Evolutionary conservation across 2,888 invertebrate genomes (phyloP).

Genomic region (Drosophila borealis): DNA sequence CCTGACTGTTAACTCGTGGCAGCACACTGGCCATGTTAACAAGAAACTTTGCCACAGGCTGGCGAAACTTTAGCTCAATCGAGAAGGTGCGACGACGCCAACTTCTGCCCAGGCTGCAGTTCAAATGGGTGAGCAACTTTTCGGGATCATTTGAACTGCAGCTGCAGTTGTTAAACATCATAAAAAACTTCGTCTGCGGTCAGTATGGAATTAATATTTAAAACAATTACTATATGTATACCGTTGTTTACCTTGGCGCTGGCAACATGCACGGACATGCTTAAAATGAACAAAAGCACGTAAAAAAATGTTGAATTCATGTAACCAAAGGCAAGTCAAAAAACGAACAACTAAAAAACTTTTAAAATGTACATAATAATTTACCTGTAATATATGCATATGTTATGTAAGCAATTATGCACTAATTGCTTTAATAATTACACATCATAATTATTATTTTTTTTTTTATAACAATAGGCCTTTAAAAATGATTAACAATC

Average conservation of each 20-base stretch:
- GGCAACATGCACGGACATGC: background rate
- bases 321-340: background rate
- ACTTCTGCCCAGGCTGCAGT: background rate
- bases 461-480: background rate
- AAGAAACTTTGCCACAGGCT: conserved; percentile 1
- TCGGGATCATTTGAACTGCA: conserved; percentile 36
- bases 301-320: background rate
- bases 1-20: conserved; percentile 17
- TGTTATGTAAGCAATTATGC: conserved; percentile 1
- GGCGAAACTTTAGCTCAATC: background rate
- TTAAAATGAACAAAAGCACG: background rate
- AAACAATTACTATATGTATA: background rate
- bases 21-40: conserved; percentile 47
- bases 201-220: background rate
- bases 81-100: background rate
- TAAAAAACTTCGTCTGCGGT: background rate
- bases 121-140: conserved; percentile 9
- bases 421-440: conserved; percentile 8
- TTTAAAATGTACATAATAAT: no score
- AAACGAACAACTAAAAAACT: background rate
- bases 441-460: background rate
- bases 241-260: background rate
- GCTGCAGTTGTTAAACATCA: background rate
- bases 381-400: background rate
- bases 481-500: conserved; percentile 1